These are phyloP conservation scores for Nasonia vitripennis DNA, from an alignment of 1,140 invertebrate genomes.

Conservation along the genomic window DNA sequence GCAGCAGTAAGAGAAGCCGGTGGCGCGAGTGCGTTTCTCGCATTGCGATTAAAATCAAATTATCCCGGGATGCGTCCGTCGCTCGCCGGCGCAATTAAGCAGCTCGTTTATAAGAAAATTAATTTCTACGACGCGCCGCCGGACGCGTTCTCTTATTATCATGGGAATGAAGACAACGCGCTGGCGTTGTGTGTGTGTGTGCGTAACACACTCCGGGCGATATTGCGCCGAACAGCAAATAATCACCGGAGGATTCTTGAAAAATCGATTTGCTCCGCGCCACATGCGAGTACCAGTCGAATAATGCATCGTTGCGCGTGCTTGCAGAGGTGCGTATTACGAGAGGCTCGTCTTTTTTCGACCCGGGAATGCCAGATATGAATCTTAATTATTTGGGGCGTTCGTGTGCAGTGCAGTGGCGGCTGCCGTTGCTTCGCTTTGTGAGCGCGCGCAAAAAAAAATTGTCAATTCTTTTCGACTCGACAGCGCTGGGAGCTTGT, in stretches of 20 bases:
- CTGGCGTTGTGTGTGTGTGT: background rate
- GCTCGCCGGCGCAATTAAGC: slow-evolving; percentile 28
- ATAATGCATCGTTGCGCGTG: background rate
- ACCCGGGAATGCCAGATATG: background rate
- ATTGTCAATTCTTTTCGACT: slow-evolving; percentile 23
- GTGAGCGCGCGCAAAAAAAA: background rate
- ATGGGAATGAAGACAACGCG: slow-evolving; percentile 33
- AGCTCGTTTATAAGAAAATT: slow-evolving; percentile 40
- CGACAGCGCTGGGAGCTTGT: no score
- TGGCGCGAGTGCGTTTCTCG: slow-evolving; percentile 7
- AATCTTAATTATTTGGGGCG: slow-evolving; percentile 32
- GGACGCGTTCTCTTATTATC: slow-evolving; percentile 8
- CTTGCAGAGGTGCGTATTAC: background rate
- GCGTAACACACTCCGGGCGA: background rate
- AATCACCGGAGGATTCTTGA: slow-evolving; percentile 36
- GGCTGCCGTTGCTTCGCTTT: background rate
- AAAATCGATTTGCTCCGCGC: slow-evolving; percentile 35
- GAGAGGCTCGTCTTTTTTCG: slow-evolving; percentile 6
- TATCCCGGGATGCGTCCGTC: slow-evolving; percentile 5
- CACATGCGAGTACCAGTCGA: background rate
- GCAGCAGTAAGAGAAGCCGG: no score
- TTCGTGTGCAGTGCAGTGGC: background rate
- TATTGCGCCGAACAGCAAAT: background rate
- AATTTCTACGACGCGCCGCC: slow-evolving; percentile 21
- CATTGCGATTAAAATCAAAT: slow-evolving; percentile 34